Evolutionary conservation across 2,888 invertebrate species (phyloP), one percentile per base, ranked within the genome.

Genomic region (Scrobipalpa costella): DNA sequence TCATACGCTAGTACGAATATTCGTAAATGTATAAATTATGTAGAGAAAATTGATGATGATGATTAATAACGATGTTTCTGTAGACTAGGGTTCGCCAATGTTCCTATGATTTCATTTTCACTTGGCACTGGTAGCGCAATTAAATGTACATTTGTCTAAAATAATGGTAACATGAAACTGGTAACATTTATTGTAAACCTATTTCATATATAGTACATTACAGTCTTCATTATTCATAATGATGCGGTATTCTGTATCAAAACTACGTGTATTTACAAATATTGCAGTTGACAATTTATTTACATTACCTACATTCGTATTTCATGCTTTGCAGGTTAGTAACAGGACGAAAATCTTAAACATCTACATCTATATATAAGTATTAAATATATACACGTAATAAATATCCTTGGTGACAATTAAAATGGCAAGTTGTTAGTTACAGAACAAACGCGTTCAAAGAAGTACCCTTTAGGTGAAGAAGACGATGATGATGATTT

Each of bases 391-490:
- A 85, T 86, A 86, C 84, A 86, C 76, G 79, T 81, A 83, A 90
- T 88, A 90, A 90, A 90, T 90, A 90, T 84, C 84, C 85, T 87
- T 90, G 87, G 85, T 85, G 88, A 89, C 86, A 83, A 83, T 83
- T 81, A 83, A 82, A 83, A 90, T 90, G 90, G 91, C 91, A 91
- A 90, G 90, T 90, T 81, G 87, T 88, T 90, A 89, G 85, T 86
- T 80, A 83, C 73, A 83, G 81, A 82, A 82, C 78, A 72, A 74
- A 78, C 73, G 73, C 76, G 79, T 83, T 74, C 75, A 74, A 78
- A 21, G 80, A 78, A 78, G 79, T 75, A 76, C 71, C 76, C 69
- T 71, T 74, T 68, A 73, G 74, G 79, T 77, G 74, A 80, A 78
- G 71, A 73, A 74, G 74, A 74, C 71, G 73, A 73, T 73, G 75